phyloP scores from a whole-genome alignment of 2,113 vertebrate species.

The Callocephalon fimbriatum region DNA sequence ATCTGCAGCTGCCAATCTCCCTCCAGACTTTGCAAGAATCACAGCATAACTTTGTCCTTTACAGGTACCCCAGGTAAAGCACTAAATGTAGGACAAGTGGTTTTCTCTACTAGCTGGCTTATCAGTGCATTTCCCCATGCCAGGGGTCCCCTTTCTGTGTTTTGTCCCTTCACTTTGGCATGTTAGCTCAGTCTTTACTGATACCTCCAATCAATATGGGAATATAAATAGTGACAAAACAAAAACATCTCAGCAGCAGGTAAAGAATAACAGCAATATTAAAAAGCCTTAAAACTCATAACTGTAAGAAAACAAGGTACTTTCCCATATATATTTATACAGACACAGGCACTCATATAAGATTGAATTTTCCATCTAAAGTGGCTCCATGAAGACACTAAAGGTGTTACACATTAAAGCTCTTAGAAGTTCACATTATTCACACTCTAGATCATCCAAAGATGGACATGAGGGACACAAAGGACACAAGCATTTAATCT shows the following conservation, averaged over 20 bases:
- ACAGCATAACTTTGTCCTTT: background rate
- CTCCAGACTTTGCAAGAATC: background rate
- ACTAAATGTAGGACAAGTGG: background rate
- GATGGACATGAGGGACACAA: background rate
- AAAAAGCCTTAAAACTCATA: background rate
- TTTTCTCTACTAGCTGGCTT: background rate
- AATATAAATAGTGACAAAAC: background rate
- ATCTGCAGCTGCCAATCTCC: background rate
- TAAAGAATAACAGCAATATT: background rate
- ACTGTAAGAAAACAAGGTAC: background rate
- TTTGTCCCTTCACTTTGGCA: background rate
- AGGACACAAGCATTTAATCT: background rate
- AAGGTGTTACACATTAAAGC: background rate
- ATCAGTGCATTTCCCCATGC: background rate
- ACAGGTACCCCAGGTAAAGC: background rate
- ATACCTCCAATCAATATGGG: background rate
- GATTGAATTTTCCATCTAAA: background rate
- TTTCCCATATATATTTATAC: background rate
- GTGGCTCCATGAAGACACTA: background rate
- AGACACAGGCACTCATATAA: rapidly evolving
- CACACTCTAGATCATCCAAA: background rate
- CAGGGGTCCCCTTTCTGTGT: background rate
- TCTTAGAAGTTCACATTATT: background rate
- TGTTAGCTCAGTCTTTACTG: background rate
- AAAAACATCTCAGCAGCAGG: background rate